A percentile compares a stretch with the other conserved stretches of the same genome.
These are phyloP conservation scores for Scortum barcoo DNA, from an alignment of 2,113 vertebrate genomes.

Conservation along the genomic window DNA sequence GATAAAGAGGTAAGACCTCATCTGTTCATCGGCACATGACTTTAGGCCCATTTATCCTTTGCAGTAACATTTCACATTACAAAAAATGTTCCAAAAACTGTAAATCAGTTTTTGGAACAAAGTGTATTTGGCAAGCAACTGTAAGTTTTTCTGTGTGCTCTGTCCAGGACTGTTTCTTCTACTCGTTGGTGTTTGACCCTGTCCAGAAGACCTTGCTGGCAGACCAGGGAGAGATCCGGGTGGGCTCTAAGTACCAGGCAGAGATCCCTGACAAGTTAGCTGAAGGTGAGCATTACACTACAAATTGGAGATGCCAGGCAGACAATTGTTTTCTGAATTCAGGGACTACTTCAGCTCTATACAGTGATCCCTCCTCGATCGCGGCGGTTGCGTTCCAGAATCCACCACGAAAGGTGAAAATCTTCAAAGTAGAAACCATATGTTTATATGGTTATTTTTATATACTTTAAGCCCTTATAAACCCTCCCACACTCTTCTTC, in stretches of 20 bases:
- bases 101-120: not conserved
- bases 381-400: too few relatives aligned
- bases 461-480: too few relatives aligned
- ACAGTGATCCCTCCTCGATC: too few relatives aligned
- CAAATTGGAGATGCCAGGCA: not conserved
- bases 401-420: too few relatives aligned
- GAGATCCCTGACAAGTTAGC: conserved; percentile 93
- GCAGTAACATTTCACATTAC: not conserved
- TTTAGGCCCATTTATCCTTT: not conserved
- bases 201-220: conserved; percentile 94
- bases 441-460: too few relatives aligned
- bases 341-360: too few relatives aligned
- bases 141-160: not conserved
- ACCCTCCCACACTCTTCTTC: too few relatives aligned
- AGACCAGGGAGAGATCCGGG: conserved; percentile 94
- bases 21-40: not conserved
- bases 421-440: too few relatives aligned
- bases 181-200: conserved; percentile 95
- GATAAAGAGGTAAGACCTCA: conserved; percentile 87
- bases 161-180: conserved; percentile 94
- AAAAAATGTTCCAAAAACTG: not conserved
- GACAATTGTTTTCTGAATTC: too few relatives aligned
- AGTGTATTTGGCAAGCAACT: not conserved
- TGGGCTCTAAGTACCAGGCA: conserved; percentile 94
- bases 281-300: conserved; percentile 83